These are phyloP conservation scores for Chrysodeixis includens DNA, from an alignment of 2,888 invertebrate species.

Conservation along the genomic window DNA sequence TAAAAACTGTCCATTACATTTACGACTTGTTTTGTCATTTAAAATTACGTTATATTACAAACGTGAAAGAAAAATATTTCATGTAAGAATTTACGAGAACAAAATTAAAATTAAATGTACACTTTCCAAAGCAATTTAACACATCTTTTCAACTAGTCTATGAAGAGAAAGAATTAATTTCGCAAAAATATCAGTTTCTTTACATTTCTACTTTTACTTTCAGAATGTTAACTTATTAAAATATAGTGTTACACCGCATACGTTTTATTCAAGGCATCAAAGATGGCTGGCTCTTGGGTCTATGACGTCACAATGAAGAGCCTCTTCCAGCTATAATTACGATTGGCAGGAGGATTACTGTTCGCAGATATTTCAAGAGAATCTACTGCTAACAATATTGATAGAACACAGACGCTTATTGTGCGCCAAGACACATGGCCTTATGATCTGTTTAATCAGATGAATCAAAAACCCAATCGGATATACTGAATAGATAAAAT, in stretches of 20 bases:
- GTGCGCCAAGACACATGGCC: not conserved
- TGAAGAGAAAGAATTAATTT: slow-evolving; percentile 31
- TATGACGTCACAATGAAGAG: slow-evolving; percentile 13
- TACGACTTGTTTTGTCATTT: slow-evolving; percentile 10
- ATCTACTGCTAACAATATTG: slow-evolving; percentile 1
- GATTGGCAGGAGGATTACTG: slow-evolving; percentile 12
- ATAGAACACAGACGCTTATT: not conserved
- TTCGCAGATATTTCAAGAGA: slow-evolving; percentile 8
- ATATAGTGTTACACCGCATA: not conserved
- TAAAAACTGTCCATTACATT: slow-evolving; percentile 23
- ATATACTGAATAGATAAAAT: not conserved
- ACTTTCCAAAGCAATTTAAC: slow-evolving; percentile 25
- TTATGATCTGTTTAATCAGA: slow-evolving; percentile 4
- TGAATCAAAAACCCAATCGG: not conserved
- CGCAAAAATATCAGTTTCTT: slow-evolving; percentile 18
- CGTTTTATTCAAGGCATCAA: not conserved
- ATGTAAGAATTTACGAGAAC: not conserved
- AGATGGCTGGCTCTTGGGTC: not conserved
- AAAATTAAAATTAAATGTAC: not conserved
- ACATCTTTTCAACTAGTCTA: slow-evolving; percentile 22
- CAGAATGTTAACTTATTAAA: not conserved
- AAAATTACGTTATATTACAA: slow-evolving; percentile 2
- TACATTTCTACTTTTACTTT: slow-evolving; percentile 1
- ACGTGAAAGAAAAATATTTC: not conserved
- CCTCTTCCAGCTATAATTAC: slow-evolving; percentile 2